Evolutionary conservation across 2,113 vertebrate species (phyloP).

Genomic region (Burhinus oedicnemus): DNA sequence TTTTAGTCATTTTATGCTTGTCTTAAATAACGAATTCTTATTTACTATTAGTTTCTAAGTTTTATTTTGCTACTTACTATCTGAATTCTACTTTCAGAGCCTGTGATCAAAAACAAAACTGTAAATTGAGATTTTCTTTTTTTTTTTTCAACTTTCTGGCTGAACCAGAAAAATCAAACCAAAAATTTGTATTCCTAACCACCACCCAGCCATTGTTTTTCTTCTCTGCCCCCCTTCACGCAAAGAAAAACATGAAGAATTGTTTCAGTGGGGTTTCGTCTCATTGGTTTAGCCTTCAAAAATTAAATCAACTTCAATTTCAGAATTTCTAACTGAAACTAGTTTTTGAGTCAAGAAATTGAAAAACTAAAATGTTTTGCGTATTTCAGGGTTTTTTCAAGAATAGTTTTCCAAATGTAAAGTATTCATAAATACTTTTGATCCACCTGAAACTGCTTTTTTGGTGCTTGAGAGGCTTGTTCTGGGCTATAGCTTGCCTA

Average conservation of each 20-base stretch:
- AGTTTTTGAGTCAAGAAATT: background rate
- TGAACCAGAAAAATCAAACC: background rate
- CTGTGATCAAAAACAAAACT: background rate
- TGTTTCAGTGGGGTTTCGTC: background rate
- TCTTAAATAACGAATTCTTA: background rate
- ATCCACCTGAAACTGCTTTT: background rate
- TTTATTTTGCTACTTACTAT: background rate
- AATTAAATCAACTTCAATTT: background rate
- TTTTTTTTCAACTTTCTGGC: background rate
- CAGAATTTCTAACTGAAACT: background rate
- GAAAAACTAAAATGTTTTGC: background rate
- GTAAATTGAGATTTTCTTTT: background rate
- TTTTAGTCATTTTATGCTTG: background rate
- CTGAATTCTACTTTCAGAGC: background rate
- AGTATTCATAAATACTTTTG: background rate
- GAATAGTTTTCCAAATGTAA: background rate
- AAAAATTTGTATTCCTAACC: background rate
- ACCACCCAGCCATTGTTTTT: background rate
- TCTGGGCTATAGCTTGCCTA: background rate
- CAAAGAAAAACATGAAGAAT: background rate
- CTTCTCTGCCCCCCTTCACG: background rate
- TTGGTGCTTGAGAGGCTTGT: background rate
- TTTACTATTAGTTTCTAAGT: background rate
- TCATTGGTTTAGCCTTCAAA: background rate
- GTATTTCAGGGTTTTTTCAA: background rate